Percentiles rank a stretch among this genome's conserved stretches.
Evolutionary conservation across 1,140 invertebrate genomes (phyloP).

Genomic region (Papilio xuthus): DNA sequence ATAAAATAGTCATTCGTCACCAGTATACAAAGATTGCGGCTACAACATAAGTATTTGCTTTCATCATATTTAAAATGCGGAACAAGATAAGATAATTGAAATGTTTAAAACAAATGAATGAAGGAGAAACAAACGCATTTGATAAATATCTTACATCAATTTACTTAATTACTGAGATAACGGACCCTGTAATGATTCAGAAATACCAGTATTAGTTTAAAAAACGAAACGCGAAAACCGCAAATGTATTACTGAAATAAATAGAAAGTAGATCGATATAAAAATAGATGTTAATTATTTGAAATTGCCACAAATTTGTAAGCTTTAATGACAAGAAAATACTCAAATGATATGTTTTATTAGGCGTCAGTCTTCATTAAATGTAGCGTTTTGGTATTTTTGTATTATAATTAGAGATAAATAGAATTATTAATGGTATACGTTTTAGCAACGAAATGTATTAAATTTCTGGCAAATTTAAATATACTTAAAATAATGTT

Average conservation of each 20-base stretch:
- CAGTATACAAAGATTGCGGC: background rate
- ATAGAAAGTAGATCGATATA: conserved; percentile 35
- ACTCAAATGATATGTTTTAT: conserved; percentile 73
- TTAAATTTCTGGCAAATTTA: conserved; percentile 17
- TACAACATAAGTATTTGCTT: background rate
- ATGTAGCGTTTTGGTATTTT: conserved; percentile 54
- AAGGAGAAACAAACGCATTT: background rate
- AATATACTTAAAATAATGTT: background rate
- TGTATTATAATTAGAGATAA: conserved; percentile 44
- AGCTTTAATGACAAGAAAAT: conserved; percentile 50
- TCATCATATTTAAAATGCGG: conserved; percentile 10
- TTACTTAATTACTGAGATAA: conserved; percentile 29
- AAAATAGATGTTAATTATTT: conserved; percentile 35
- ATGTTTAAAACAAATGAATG: conserved; percentile 13
- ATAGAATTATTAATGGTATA: conserved; percentile 25
- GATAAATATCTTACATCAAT: conserved; percentile 26
- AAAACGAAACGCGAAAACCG: conserved; percentile 9
- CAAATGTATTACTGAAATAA: conserved; percentile 25
- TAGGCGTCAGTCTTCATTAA: conserved; percentile 72
- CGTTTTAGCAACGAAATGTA: background rate
- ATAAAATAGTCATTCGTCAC: background rate
- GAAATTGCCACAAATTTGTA: conserved; percentile 35
- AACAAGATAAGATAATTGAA: conserved; percentile 6
- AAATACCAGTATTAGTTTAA: conserved; percentile 25
- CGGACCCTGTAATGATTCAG: conserved; percentile 36